Evolutionary conservation across 2,888 invertebrate genomes (phyloP).

Genomic region (Megamerina dolium): DNA sequence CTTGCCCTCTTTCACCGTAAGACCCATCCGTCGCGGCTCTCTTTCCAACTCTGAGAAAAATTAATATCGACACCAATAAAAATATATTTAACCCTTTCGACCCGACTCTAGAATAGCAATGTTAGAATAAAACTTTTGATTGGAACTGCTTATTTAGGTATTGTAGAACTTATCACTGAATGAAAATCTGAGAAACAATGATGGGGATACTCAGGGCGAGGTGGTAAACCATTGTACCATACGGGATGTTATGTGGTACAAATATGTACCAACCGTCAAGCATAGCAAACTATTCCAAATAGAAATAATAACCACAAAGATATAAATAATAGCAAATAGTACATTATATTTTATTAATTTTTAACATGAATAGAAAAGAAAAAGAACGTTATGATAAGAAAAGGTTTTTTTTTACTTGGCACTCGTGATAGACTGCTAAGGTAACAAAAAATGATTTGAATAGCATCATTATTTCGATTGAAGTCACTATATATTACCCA

Average conservation of each 20-base stretch:
- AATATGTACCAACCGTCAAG: slow-evolving; percentile 4
- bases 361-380: neutral
- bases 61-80: too few relatives aligned
- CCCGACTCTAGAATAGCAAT: too few relatives aligned
- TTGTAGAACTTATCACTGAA: too few relatives aligned
- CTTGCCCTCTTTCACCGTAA: too few relatives aligned
- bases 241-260: slow-evolving; percentile 8
- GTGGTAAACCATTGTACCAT: slow-evolving; percentile 5
- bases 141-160: too few relatives aligned
- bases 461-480: slow-evolving; percentile 13
- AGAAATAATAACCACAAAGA: neutral
- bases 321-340: neutral
- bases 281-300: neutral
- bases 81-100: too few relatives aligned
- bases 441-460: slow-evolving; percentile 11
- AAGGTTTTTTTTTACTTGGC: slow-evolving; percentile 3
- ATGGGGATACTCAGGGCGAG: neutral
- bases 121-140: too few relatives aligned
- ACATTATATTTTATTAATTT: slow-evolving; percentile 1
- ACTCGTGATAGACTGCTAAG: slow-evolving; percentile 5
- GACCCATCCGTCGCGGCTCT: too few relatives aligned
- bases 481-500: slow-evolving; percentile 15
- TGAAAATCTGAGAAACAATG: too few relatives aligned
- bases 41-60: too few relatives aligned
- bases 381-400: neutral